Percentiles rank a stretch among this genome's conserved stretches.
Conservation (phyloP, 2,113 vertebrate genomes). For the Archocentrus centrarchus region DNA sequence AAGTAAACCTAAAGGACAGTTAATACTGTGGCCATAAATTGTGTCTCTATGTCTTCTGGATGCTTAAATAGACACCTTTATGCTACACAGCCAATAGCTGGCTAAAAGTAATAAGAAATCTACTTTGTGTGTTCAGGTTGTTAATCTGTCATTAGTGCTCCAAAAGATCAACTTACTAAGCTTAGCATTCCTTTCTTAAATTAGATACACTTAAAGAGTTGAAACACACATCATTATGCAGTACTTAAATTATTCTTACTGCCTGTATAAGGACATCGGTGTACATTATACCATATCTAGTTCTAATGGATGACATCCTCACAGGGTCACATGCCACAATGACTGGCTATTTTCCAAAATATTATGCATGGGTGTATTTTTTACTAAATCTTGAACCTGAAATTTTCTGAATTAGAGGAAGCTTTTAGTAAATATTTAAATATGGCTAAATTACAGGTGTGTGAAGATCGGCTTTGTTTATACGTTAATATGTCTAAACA, state of each 20-base stretch:
- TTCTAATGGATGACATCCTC: conserved; percentile 4
- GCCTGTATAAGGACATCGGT: not conserved
- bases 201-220: not conserved
- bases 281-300: not conserved
- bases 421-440: conserved; percentile 63
- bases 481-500: conserved; percentile 25
- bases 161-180: not conserved
- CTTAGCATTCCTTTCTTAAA: not conserved
- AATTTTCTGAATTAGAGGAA: conserved; percentile 60
- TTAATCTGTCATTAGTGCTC: not conserved
- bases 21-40: not conserved
- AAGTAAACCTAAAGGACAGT: not conserved
- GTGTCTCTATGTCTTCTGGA: not conserved
- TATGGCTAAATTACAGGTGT: conserved; percentile 40
- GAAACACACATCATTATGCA: not conserved
- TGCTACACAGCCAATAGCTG: not conserved
- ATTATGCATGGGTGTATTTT: conserved; percentile 18
- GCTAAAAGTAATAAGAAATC: not conserved
- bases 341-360: conserved; percentile 34
- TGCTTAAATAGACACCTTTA: not conserved
- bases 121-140: not conserved
- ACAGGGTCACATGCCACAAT: conserved; percentile 32
- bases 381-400: conserved; percentile 29
- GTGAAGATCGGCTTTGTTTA: conserved; percentile 37
- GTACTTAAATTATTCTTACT: conserved; percentile 18